These are phyloP conservation scores for Palythoa grandiflora DNA, from an alignment of 92 coral and sea anemone genomes.

Conservation along the genomic window DNA sequence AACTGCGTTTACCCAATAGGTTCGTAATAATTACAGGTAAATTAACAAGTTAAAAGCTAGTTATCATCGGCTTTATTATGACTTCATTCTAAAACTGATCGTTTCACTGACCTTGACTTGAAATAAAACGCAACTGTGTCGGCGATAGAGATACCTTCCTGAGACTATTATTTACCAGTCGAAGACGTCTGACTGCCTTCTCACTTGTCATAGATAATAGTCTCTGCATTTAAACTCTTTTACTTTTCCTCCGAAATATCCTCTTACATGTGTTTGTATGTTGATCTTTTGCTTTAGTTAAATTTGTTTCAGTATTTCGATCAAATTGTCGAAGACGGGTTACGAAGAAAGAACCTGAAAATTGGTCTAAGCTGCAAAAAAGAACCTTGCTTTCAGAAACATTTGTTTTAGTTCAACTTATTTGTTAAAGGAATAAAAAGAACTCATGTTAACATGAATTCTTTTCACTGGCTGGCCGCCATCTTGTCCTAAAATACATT, in stretches of 20 bases:
- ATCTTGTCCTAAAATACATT: not conserved
- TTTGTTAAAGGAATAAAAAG: not conserved
- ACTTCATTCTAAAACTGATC: not conserved
- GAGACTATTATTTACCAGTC: not conserved
- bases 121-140: not conserved
- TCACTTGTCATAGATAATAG: conserved; percentile 7
- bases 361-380: not conserved
- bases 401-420: not conserved
- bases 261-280: not conserved
- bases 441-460: not conserved
- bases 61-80: too few relatives aligned
- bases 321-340: not conserved
- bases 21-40: too few relatives aligned
- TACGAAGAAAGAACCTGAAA: not conserved
- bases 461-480: not conserved
- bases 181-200: conserved; percentile 33
- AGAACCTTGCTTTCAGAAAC: not conserved
- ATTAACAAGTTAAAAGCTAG: too few relatives aligned
- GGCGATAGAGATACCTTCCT: not conserved
- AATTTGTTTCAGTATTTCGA: not conserved
- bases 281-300: not conserved
- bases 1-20: too few relatives aligned
- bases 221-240: conserved; percentile 2
- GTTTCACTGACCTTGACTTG: conserved; percentile 4
- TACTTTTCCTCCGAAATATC: not conserved